Evolutionary conservation across 2,797 vertebrate genomes (phyloP).

Genomic region (Rhinichthys osculus): DNA sequence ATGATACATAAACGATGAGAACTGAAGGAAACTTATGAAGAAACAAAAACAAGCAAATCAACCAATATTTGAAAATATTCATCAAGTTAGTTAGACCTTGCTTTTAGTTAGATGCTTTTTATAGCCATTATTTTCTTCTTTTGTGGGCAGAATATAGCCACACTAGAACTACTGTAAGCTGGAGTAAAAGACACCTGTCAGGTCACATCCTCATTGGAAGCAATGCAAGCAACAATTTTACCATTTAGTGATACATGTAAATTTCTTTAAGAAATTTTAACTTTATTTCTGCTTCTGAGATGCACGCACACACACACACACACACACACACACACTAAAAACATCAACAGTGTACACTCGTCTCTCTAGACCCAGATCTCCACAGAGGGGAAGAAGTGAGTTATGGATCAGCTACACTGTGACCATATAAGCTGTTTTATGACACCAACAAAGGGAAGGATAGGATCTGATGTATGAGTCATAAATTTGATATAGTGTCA

Average conservation of each 20-base stretch:
- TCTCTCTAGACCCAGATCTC: slow-evolving; percentile 17
- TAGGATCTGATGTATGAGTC: slow-evolving; percentile 55
- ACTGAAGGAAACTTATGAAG: slow-evolving; percentile 27
- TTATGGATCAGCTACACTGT: slow-evolving; percentile 53
- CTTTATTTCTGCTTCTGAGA: neutral
- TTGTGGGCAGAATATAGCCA: neutral
- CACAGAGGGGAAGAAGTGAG: slow-evolving; percentile 41
- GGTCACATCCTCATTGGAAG: neutral
- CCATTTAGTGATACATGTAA: neutral
- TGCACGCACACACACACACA: neutral
- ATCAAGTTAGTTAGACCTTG: slow-evolving; percentile 20
- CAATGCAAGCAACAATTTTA: neutral
- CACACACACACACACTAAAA: neutral
- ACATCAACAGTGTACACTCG: neutral
- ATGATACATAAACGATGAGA: slow-evolving; percentile 36
- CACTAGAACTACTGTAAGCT: neutral
- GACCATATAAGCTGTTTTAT: slow-evolving; percentile 60
- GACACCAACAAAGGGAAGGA: slow-evolving; percentile 55
- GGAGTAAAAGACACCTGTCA: slow-evolving; percentile 15
- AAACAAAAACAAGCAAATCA: slow-evolving; percentile 31
- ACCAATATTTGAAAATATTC: slow-evolving; percentile 42
- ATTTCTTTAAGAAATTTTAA: neutral
- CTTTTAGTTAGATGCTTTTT: slow-evolving; percentile 1
- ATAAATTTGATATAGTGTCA: slow-evolving; percentile 49
- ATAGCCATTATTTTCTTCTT: neutral